These are phyloP conservation scores for Hypena proboscidalis DNA, from an alignment of 2,888 invertebrate genomes.

Conservation along the genomic window DNA sequence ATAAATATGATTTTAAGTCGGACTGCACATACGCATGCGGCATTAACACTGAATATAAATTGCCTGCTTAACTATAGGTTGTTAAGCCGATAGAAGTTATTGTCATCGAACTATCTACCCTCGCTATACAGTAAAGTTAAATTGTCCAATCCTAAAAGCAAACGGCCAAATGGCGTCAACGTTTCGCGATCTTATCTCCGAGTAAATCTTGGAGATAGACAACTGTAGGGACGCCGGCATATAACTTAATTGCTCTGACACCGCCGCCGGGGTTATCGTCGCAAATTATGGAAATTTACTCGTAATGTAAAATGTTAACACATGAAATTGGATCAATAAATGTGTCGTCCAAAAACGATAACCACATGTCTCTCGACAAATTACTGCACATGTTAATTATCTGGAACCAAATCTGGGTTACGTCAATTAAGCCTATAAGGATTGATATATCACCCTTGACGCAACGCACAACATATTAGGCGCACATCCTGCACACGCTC, in stretches of 20 bases:
- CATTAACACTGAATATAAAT: slow-evolving; percentile 73
- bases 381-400: slow-evolving; percentile 56
- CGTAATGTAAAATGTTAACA: slow-evolving; percentile 19
- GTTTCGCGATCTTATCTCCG: slow-evolving; percentile 73
- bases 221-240: slow-evolving; percentile 62
- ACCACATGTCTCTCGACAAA: slow-evolving; percentile 55
- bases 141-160: slow-evolving; percentile 74
- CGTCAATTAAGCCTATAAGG: slow-evolving; percentile 66
- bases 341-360: slow-evolving; percentile 33
- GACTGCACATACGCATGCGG: slow-evolving; percentile 40
- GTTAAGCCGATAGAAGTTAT: slow-evolving; percentile 71
- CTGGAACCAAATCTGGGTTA: slow-evolving; percentile 52
- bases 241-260: slow-evolving; percentile 76
- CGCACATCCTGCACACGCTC: slow-evolving; percentile 73
- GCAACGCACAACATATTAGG: slow-evolving; percentile 64
- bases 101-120: slow-evolving; percentile 73
- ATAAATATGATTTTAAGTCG: slow-evolving; percentile 50
- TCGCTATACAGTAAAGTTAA: slow-evolving; percentile 68
- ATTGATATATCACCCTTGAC: slow-evolving; percentile 72
- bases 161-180: slow-evolving; percentile 79
- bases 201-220: slow-evolving; percentile 70
- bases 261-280: slow-evolving; percentile 59
- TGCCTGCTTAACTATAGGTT: slow-evolving; percentile 66
- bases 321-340: slow-evolving; percentile 29
- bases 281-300: slow-evolving; percentile 54